These are phyloP conservation scores for Tychaedon coryphoeus DNA, from an alignment of 2,113 vertebrate species.

Conservation along the genomic window DNA sequence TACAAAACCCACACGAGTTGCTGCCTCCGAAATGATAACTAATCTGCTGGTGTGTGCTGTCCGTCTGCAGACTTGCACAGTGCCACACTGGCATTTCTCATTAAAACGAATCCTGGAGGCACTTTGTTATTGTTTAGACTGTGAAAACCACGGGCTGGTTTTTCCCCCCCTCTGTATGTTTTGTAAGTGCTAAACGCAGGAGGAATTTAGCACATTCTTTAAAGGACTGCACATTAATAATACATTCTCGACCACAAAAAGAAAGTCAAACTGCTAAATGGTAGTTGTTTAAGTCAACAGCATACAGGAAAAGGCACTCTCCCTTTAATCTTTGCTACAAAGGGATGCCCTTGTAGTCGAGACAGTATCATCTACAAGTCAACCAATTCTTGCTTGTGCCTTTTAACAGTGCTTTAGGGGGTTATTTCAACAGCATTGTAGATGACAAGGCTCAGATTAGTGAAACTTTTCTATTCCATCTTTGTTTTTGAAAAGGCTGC, in stretches of 20 bases:
- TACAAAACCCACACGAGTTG: slow-evolving; percentile 48
- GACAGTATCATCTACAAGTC: neutral
- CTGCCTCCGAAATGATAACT: slow-evolving; percentile 65
- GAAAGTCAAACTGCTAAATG: slow-evolving; percentile 51
- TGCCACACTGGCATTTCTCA: slow-evolving; percentile 50
- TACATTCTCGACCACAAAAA: slow-evolving; percentile 63
- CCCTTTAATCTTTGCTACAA: slow-evolving; percentile 56
- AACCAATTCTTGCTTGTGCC: neutral
- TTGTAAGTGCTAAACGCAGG: slow-evolving; percentile 62
- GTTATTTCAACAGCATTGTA: neutral
- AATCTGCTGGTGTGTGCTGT: slow-evolving; percentile 62
- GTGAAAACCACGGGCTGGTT: slow-evolving; percentile 33
- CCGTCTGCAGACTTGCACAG: slow-evolving; percentile 47
- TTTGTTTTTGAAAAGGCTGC: slow-evolving; percentile 56
- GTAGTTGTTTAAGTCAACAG: slow-evolving; percentile 35
- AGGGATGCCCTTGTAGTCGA: neutral
- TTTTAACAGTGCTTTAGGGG: slow-evolving; percentile 39
- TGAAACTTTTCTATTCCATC: neutral
- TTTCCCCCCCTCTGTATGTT: slow-evolving; percentile 12
- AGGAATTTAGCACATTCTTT: slow-evolving; percentile 56
- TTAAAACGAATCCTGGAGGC: slow-evolving; percentile 77
- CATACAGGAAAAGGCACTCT: slow-evolving; percentile 33
- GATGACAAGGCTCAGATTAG: neutral
- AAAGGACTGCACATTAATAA: slow-evolving; percentile 69
- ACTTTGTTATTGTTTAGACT: slow-evolving; percentile 73